Evolutionary conservation across 1,140 invertebrate species (phyloP).

Genomic region (Lutraria rhynchaena): DNA sequence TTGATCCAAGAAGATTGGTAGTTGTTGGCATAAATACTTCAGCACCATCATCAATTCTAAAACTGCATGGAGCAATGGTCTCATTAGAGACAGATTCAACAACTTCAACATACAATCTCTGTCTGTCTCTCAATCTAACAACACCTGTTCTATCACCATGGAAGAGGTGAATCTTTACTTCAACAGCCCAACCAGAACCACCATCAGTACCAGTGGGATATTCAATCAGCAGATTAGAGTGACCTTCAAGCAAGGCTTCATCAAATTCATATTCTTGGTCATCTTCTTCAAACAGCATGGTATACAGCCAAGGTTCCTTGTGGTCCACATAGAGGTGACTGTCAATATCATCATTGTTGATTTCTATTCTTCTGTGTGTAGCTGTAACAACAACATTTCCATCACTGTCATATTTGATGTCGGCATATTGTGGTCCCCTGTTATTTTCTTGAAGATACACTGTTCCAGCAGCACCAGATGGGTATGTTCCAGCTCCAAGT

Average conservation of each 20-base stretch:
- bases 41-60: conserved; percentile 67
- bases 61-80: conserved; percentile 73
- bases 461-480: conserved; percentile 73
- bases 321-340: conserved; percentile 67
- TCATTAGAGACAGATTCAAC: conserved; percentile 72
- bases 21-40: conserved; percentile 71
- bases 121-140: conserved; percentile 66
- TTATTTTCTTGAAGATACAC: conserved; percentile 73
- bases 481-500: conserved; percentile 60
- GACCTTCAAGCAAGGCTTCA: conserved; percentile 69
- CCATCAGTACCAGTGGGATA: conserved; percentile 62
- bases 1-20: conserved; percentile 68
- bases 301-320: conserved; percentile 72
- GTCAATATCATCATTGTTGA: conserved; percentile 73
- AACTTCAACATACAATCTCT: conserved; percentile 73
- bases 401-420: conserved; percentile 72
- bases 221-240: conserved; percentile 71
- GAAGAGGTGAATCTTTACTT: conserved; percentile 68
- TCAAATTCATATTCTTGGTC: conserved; percentile 71
- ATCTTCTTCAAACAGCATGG: conserved; percentile 66
- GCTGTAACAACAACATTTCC: conserved; percentile 61
- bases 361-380: conserved; percentile 63
- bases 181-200: conserved; percentile 46
- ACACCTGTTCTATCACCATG: conserved; percentile 73
- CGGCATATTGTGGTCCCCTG: conserved; percentile 74